Conservation (phyloP, 2,113 vertebrate genomes). For the Eira barbara region DNA sequence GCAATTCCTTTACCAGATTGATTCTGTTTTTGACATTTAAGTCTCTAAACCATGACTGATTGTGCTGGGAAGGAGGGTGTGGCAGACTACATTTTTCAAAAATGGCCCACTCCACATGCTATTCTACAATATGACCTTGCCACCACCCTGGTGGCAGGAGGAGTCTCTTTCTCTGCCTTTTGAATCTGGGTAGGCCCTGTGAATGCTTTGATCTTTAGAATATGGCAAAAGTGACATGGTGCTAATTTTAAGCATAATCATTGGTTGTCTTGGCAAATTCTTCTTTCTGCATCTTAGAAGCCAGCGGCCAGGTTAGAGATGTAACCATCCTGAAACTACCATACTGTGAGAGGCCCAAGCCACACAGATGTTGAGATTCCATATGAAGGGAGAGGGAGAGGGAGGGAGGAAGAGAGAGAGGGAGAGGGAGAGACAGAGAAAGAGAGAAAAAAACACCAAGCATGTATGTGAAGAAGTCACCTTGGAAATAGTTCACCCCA, state of each 20-base stretch:
- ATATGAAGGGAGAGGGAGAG: background rate
- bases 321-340: background rate
- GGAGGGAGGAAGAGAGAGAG: background rate
- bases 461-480: background rate
- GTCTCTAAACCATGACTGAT: conserved; percentile 48
- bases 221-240: background rate
- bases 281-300: background rate
- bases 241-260: background rate
- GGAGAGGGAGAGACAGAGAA: background rate
- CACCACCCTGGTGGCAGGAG: background rate
- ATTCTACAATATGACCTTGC: conserved; percentile 2
- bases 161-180: background rate
- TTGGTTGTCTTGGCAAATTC: background rate
- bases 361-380: background rate
- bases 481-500: background rate
- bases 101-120: background rate
- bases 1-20: conserved; percentile 48
- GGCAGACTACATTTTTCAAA: conserved; percentile 39
- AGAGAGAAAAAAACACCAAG: background rate
- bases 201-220: background rate
- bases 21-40: conserved; percentile 58
- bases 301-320: background rate
- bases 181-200: background rate
- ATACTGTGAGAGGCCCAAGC: background rate
- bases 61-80: background rate